These are phyloP conservation scores for Enteromius paludinosus DNA, from an alignment of 2,797 vertebrate species.

Conservation along the genomic window DNA sequence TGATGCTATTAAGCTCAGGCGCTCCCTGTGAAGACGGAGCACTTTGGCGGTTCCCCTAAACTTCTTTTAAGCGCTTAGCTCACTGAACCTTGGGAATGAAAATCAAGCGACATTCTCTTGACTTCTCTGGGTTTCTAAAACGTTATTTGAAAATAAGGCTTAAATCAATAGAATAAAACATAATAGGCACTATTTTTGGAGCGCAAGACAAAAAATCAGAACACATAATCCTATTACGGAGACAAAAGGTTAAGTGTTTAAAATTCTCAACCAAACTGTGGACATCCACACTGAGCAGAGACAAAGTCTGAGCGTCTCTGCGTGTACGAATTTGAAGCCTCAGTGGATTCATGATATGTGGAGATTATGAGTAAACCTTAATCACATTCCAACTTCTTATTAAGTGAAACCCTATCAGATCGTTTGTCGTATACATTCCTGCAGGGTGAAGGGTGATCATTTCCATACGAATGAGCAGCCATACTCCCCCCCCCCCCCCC, in stretches of 20 bases:
- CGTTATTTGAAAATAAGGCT: conserved; percentile 49
- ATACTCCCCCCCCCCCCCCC: not conserved
- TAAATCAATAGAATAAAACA: conserved; percentile 35
- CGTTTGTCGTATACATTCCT: conserved; percentile 55
- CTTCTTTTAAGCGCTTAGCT: conserved; percentile 35
- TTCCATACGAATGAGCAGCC: conserved; percentile 58
- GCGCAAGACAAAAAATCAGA: not conserved
- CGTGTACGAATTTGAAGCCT: conserved; percentile 26
- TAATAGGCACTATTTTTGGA: conserved; percentile 23
- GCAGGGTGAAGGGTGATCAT: conserved; percentile 53
- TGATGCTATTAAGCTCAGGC: conserved; percentile 17
- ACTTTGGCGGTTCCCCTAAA: conserved; percentile 37
- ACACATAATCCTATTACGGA: conserved; percentile 36
- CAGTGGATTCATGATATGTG: conserved; percentile 43
- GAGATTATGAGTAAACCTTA: conserved; percentile 42
- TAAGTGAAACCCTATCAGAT: conserved; percentile 51
- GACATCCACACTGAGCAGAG: conserved; percentile 2
- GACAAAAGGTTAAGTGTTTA: conserved; percentile 32
- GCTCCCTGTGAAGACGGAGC: conserved; percentile 17
- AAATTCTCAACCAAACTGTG: conserved; percentile 17
- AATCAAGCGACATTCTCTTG: conserved; percentile 36
- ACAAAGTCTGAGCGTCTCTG: conserved; percentile 10
- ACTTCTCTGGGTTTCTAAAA: conserved; percentile 37
- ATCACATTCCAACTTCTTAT: conserved; percentile 53
- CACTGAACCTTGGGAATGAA: conserved; percentile 41